Base-by-base conservation (phyloP, 2,888 invertebrate genomes). In the Heliconius erato region DNA sequence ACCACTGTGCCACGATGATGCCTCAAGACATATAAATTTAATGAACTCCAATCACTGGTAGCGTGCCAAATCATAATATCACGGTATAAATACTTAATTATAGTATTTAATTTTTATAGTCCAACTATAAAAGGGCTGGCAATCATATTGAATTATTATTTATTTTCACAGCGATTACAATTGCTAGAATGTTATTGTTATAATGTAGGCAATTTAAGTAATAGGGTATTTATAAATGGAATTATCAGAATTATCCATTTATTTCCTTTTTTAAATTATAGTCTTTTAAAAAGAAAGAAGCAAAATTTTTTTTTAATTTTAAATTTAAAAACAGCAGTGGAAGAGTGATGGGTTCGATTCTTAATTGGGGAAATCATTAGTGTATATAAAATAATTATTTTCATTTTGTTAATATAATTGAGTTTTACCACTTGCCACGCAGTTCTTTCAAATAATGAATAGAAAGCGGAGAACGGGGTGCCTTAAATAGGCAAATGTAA, bases 241-340 rank as follows among this genome's bases (percentile, higher is more conserved):
- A 49, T 44, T 72, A 72, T 16, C 16, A 49, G 16, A 72, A 72
- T 72, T 44, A 26, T 44, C 72, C 72, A 49, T n/a, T 49, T 72
- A 49, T 49, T 16, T 44, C 7, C 14, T 26, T 71, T 71, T 16
- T 67, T 28, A 19, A 65, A 67, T 67, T 67, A 67, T 67, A 28
- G 14, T 67, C 14, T 16, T 28, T 67, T 6, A 5, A 28, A 28
- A 28, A 28, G 28, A 28, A 28, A 28, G 28, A 28, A 28, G 1
- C 2, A 28, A 28, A 28, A 28, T 28, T 28, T 28, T 28, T 28
- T 28, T 28, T 28, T 1, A 28, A 28, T 28, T 1, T 28, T 28
- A 28, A 14, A 6, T 28, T 67, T 6, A 5, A 67, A 11, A 7
- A 28, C 23, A 11, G n/a, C 11, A 54, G 0, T 19, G 4, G 19